Percentiles rank a stretch among this genome's conserved stretches.
Evolutionary conservation across 2,888 invertebrate species (phyloP).

Genomic region (Nephrotoma guestfalica): DNA sequence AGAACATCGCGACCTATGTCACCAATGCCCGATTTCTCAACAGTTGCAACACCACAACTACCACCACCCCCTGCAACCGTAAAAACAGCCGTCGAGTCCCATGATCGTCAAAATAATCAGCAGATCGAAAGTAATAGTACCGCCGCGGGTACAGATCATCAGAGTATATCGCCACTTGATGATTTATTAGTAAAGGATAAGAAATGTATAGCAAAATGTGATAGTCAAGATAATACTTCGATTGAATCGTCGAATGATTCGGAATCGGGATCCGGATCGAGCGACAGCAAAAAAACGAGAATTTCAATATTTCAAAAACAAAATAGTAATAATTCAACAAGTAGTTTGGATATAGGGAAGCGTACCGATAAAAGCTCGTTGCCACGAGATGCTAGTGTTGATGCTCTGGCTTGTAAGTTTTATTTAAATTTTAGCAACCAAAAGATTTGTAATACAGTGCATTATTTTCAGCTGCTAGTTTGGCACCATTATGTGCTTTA

Average conservation of each 20-base stretch:
- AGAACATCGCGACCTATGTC: constrained; percentile 55
- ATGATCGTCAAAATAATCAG: background rate
- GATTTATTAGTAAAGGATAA: background rate
- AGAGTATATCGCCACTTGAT: background rate
- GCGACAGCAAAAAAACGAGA: constrained; percentile 18
- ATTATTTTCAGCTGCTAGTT: constrained; percentile 18
- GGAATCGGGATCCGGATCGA: constrained; percentile 15
- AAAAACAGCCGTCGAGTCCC: background rate
- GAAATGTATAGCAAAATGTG: background rate
- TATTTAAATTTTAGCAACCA: background rate
- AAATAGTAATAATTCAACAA: constrained; percentile 22
- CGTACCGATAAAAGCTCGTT: constrained; percentile 33
- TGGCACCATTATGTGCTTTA: constrained; percentile 23
- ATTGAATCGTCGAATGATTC: constrained; percentile 11
- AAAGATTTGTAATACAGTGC: background rate
- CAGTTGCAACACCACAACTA: constrained; percentile 21
- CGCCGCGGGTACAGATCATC: constrained; percentile 7
- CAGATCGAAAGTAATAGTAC: background rate
- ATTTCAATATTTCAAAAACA: constrained; percentile 12
- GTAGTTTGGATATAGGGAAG: constrained; percentile 17
- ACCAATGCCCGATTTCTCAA: constrained; percentile 50
- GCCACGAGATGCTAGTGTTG: constrained; percentile 55
- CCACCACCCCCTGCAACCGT: constrained; percentile 16
- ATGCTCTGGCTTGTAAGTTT: constrained; percentile 39
- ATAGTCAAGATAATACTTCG: constrained; percentile 8